Conservation (phyloP, 2,888 invertebrate genomes). For the Phalera bucephala region DNA sequence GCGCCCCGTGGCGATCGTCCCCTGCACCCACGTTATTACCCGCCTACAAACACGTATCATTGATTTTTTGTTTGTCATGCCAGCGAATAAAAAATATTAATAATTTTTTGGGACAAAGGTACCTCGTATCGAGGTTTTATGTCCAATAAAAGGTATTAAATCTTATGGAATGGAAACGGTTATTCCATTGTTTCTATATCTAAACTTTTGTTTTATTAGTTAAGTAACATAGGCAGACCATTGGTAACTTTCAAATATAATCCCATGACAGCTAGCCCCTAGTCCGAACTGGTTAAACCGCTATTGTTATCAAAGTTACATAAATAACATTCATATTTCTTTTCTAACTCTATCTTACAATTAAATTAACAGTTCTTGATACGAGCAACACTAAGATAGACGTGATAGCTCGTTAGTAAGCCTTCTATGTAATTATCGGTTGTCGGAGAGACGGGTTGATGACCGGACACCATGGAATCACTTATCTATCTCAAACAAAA, state of each 20-base stretch:
- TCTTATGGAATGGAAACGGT: too few relatives aligned
- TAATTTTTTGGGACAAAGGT: constrained; percentile 10
- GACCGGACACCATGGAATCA: constrained; percentile 67
- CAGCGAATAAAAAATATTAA: constrained; percentile 48
- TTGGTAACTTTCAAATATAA: background rate
- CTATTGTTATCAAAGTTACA: constrained; percentile 4
- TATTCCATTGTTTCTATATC: background rate
- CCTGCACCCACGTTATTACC: constrained; percentile 58
- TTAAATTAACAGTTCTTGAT: constrained; percentile 38
- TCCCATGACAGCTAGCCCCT: background rate
- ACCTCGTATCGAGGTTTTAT: constrained; percentile 27
- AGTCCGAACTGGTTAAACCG: background rate
- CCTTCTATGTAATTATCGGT: constrained; percentile 64
- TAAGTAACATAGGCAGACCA: too few relatives aligned
- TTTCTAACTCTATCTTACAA: constrained; percentile 32
- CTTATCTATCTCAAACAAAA: constrained; percentile 77
- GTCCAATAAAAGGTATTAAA: constrained; percentile 23
- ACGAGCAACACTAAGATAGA: constrained; percentile 27
- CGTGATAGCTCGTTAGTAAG: constrained; percentile 59
- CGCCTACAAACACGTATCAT: constrained; percentile 57
- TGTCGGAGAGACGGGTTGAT: constrained; percentile 53
- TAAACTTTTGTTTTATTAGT: too few relatives aligned
- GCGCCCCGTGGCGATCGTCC: constrained; percentile 34
- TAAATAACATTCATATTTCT: constrained; percentile 12
- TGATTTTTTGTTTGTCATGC: constrained; percentile 74